A percentile compares a stretch with the other conserved stretches of the same genome.
Evolutionary conservation across 37 sponge, comb jelly and placozoan species (phyloP).

Genomic region (Bolinopsis microptera): DNA sequence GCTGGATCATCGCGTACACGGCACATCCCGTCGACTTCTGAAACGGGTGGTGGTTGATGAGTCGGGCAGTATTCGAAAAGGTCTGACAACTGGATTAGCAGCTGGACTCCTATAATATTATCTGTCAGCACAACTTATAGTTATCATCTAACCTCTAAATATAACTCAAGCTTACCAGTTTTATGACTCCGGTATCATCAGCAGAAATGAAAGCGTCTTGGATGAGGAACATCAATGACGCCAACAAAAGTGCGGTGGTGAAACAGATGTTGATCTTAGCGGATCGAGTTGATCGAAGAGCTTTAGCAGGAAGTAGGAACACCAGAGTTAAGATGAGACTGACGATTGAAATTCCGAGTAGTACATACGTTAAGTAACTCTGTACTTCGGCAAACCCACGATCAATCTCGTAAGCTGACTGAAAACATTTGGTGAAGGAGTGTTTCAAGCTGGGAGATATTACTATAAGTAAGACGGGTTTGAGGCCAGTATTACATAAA

Average conservation of each 20-base stretch:
- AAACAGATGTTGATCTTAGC: conserved; percentile 52
- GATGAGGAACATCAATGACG: conserved; percentile 6
- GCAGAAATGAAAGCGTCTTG: background rate
- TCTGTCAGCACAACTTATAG: too few relatives aligned
- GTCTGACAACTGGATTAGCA: too few relatives aligned
- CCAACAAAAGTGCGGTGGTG: background rate
- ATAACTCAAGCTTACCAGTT: conserved; percentile 19
- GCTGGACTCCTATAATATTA: too few relatives aligned
- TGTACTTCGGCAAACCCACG: conserved; percentile 16
- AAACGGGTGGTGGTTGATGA: background rate
- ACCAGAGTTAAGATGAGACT: conserved; percentile 1
- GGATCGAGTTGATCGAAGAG: background rate
- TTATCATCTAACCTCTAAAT: too few relatives aligned
- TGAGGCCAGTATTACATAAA: too few relatives aligned
- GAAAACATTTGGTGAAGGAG: too few relatives aligned
- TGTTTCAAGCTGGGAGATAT: too few relatives aligned
- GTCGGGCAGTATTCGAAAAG: too few relatives aligned
- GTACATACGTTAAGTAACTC: background rate
- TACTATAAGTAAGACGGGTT: too few relatives aligned
- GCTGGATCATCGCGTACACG: conserved; percentile 41
- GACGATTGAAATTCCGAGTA: background rate
- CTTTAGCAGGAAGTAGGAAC: background rate
- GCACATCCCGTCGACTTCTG: background rate
- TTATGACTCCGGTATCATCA: conserved; percentile 9
- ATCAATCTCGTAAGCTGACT: conserved; percentile 50